phyloP scores from a whole-genome alignment of 2,113 vertebrate genomes.

The Montifringilla adamsi region DNA sequence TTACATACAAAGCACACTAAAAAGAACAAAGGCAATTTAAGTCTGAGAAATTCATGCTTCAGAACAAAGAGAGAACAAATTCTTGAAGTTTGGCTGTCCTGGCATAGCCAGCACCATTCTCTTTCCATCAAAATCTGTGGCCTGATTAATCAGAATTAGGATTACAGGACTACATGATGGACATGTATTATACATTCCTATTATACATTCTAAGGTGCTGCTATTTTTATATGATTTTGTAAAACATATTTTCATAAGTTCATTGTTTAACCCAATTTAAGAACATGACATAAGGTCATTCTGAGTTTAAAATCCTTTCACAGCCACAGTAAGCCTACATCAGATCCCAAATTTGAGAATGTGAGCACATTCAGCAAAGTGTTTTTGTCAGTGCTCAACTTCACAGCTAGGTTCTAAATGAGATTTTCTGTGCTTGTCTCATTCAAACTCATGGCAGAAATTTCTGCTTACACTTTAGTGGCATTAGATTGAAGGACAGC shows the following conservation, averaged over 20 bases:
- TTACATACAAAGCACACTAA: neutral
- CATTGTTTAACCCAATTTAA: neutral
- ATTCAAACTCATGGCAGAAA: neutral
- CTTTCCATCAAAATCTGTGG: neutral
- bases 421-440: neutral
- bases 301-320: neutral
- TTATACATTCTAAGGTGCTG: neutral
- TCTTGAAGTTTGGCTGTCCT: neutral
- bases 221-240: neutral
- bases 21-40: neutral
- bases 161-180: fast-evolving
- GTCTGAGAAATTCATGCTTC: neutral
- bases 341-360: neutral
- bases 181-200: neutral
- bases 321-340: neutral
- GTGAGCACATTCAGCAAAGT: neutral
- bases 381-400: neutral
- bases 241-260: neutral
- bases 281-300: neutral
- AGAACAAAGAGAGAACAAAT: neutral
- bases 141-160: neutral
- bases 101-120: neutral
- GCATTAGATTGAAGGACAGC: neutral
- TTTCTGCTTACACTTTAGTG: neutral
- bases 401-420: neutral